Evolutionary conservation across 2,888 invertebrate genomes (phyloP), one percentile per base, ranked within the genome.

Genomic region (Rhaphigaster nebulosa): DNA sequence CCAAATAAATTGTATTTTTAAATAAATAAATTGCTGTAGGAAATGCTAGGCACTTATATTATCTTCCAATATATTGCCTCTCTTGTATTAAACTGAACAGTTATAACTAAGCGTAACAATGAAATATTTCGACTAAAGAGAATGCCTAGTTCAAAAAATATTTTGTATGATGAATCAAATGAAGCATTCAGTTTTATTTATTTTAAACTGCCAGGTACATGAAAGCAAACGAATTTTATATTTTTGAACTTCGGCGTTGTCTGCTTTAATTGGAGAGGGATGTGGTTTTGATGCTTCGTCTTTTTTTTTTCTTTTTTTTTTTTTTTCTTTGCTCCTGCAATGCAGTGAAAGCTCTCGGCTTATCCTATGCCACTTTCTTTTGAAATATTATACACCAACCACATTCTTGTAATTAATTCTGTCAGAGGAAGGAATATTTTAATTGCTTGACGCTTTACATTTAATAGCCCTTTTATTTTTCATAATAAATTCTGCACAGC

Each of bases 181-280:
- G 60, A 56, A 56, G 8, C 12, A n/a, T 60, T 60, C 60, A 26
- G n/a, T 60, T 60, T 60, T n/a, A 60, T 60, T 60, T 60, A n/a
- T 60, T 60, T 12, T 60, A n/a, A 60, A 60, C 60, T n/a, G 60
- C n/a, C n/a, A n/a, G n/a, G n/a, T 60, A 60, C 60, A 60, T 60
- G 60, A 60, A 60, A 60, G 60, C 10, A n/a, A 60, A 60, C n/a
- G 10, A n/a, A 29, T 65, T 29, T 65, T 29, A 29, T 5, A 65
- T 65, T 65, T 65, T 65, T 65, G 15, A 29, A 15, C 65, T 65
- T 65, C 65, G 65, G 65, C n/a, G 13, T 13, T 29, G 65, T 29
- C 65, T 65, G 65, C 65, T 65, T 65, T 65, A 65, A 65, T 65
- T 65, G 65, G 65, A 65, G 65, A 29, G 65, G 65, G 65, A 29